Evolutionary conservation across 1,140 invertebrate species (phyloP).

Genomic region (Anthonomus grandis): DNA sequence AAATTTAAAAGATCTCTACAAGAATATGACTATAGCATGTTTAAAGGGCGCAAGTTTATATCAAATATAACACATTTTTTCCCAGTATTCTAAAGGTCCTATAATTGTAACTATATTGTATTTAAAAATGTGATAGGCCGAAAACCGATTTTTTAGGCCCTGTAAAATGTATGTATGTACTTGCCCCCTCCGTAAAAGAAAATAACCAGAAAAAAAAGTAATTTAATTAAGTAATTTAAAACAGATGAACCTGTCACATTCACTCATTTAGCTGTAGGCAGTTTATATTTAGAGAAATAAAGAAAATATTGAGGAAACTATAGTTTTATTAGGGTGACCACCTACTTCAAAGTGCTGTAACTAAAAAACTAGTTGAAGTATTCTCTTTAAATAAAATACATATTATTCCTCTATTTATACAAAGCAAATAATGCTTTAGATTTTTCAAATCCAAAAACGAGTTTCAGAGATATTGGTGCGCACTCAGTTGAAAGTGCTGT

Average conservation of each 20-base stretch:
- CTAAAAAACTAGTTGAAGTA: too few relatives aligned
- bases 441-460: too few relatives aligned
- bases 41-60: too few relatives aligned
- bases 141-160: conserved; percentile 44
- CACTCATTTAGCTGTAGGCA: conserved; percentile 47
- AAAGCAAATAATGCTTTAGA: too few relatives aligned
- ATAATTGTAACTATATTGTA: conserved; percentile 51
- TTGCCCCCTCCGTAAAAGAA: conserved; percentile 45
- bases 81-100: conserved; percentile 47
- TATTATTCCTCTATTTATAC: too few relatives aligned
- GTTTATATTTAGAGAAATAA: conserved; percentile 51
- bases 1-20: neutral
- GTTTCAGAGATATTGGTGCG: too few relatives aligned
- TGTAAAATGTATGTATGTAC: conserved; percentile 31
- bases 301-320: conserved; percentile 14
- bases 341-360: too few relatives aligned
- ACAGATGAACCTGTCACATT: conserved; percentile 44
- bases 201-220: conserved; percentile 26
- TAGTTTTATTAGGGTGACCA: too few relatives aligned
- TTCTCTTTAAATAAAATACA: too few relatives aligned
- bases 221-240: conserved; percentile 24
- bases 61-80: too few relatives aligned
- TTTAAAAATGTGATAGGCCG: conserved; percentile 50
- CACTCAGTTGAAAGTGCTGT: too few relatives aligned
- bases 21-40: too few relatives aligned